Conservation (phyloP, 2,113 vertebrate species). For the Copsychus sechellarum region DNA sequence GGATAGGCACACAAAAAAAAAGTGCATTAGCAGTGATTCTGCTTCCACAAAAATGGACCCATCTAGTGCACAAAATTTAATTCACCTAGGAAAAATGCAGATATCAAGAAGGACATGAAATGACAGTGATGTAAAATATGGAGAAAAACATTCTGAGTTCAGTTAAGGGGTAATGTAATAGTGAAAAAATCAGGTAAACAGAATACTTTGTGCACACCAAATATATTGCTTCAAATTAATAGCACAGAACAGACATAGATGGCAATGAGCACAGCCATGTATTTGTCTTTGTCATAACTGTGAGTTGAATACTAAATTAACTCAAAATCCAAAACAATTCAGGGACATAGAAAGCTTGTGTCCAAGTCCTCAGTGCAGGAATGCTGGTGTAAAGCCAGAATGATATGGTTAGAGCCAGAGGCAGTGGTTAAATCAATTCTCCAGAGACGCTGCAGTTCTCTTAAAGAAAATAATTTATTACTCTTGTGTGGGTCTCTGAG, state of each 20-base stretch:
- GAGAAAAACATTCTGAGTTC: not conserved
- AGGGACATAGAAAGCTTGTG: not conserved
- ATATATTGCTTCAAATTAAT: conserved; percentile 10
- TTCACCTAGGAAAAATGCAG: not conserved
- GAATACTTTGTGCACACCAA: not conserved
- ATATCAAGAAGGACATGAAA: not conserved
- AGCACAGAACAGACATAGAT: not conserved
- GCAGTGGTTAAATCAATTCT: not conserved
- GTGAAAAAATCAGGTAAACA: not conserved
- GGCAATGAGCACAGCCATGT: not conserved
- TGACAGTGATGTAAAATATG: not conserved
- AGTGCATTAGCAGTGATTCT: not conserved
- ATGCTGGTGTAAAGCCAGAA: not conserved
- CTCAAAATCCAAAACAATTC: not conserved
- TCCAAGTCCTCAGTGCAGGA: not conserved
- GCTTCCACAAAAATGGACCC: not conserved
- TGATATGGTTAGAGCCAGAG: not conserved
- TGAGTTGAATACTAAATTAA: not conserved
- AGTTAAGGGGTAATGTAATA: not conserved
- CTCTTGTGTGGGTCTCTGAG: not conserved
- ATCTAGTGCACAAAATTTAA: not conserved
- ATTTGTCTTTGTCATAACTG: not conserved
- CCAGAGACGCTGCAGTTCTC: not conserved
- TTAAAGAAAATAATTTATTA: not conserved
- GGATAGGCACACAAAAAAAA: not conserved